Percentiles rank a stretch among this genome's conserved stretches.
Evolutionary conservation across 1,140 invertebrate species (phyloP).

Genomic region (Magallana ariakensis): DNA sequence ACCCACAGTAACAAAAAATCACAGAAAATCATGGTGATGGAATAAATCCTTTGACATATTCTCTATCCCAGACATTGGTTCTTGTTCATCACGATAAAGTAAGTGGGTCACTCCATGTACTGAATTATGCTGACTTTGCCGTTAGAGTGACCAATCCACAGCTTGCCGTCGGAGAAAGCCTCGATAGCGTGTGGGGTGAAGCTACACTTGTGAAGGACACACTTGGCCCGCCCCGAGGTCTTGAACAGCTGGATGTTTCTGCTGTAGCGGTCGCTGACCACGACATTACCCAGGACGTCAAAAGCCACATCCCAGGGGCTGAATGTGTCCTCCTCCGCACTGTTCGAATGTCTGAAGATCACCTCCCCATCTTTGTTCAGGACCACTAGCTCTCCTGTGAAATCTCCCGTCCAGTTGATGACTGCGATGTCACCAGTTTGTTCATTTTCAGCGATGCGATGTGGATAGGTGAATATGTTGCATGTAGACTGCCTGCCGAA

Average conservation of each 20-base stretch:
- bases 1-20: too few relatives aligned
- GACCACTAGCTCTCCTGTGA: conserved; percentile 7
- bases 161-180: neutral
- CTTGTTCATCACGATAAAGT: neutral
- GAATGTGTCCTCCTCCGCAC: neutral
- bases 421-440: conserved; percentile 2
- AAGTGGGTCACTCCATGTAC: neutral
- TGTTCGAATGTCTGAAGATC: conserved; percentile 4
- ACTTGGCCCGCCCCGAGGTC: neutral
- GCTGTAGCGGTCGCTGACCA: neutral
- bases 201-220: neutral
- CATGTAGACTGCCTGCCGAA: neutral
- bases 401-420: conserved; percentile 2
- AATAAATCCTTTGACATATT: too few relatives aligned
- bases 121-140: conserved; percentile 3
- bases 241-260: conserved; percentile 14
- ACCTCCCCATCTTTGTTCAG: neutral
- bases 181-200: conserved; percentile 2
- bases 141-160: conserved; percentile 14
- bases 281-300: neutral
- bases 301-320: conserved; percentile 15
- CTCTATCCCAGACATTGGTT: neutral
- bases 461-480: neutral
- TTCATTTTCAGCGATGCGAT: neutral
- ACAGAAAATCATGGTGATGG: too few relatives aligned